Percentiles rank a stretch among this genome's conserved stretches.
Evolutionary conservation across 1,140 invertebrate genomes (phyloP).

Genomic region (Anoplophora glabripennis): DNA sequence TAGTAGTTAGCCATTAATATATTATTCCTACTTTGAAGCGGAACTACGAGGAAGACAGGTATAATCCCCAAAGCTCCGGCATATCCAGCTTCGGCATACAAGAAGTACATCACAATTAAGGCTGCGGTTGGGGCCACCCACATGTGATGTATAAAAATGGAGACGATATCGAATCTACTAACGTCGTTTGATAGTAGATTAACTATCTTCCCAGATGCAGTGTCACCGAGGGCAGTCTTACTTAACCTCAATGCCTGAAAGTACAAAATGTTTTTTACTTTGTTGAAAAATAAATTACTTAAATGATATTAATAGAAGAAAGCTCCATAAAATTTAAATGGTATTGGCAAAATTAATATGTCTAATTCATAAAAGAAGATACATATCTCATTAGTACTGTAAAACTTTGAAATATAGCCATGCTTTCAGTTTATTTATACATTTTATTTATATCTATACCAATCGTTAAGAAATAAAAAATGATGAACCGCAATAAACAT

Average conservation of each 20-base stretch:
- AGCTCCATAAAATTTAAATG: no score
- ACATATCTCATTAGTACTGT: no score
- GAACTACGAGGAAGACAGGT: conserved; percentile 67
- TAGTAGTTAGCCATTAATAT: neutral
- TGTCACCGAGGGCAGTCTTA: conserved; percentile 66
- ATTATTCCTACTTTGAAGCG: conserved; percentile 62
- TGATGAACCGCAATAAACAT: no score
- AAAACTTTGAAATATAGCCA: no score
- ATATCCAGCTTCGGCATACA: conserved; percentile 63
- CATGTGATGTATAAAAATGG: conserved; percentile 60
- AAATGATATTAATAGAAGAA: no score
- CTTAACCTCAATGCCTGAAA: conserved; percentile 58
- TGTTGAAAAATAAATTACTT: no score
- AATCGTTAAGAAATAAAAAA: no score
- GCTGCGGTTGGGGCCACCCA: conserved; percentile 66
- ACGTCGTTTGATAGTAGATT: conserved; percentile 81
- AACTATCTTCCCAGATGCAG: conserved; percentile 80
- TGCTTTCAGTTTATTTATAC: no score
- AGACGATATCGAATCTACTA: conserved; percentile 61
- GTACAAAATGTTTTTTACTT: no score
- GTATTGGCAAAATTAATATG: no score
- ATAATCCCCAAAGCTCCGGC: conserved; percentile 67
- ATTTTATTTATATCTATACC: no score
- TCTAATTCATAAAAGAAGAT: no score
- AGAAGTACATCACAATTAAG: conserved; percentile 59